These are phyloP conservation scores for Phrynocephalus guinanensis DNA, from an alignment of 2,797 vertebrate species.

Conservation along the genomic window DNA sequence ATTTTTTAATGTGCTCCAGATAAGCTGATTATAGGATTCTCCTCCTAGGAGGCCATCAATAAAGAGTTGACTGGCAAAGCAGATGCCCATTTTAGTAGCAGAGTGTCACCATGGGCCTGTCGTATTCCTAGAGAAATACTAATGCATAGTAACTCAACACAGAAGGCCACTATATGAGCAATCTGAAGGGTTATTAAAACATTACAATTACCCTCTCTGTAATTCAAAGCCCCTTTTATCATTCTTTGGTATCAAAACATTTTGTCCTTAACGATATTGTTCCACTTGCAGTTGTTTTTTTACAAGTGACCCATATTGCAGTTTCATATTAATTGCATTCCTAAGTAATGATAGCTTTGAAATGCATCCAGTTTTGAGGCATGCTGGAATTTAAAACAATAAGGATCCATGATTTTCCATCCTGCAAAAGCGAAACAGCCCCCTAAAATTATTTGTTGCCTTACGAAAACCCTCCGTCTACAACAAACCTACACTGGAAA, in stretches of 20 bases:
- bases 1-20: slow-evolving; percentile 17
- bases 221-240: slow-evolving; percentile 32
- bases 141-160: slow-evolving; percentile 25
- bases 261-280: slow-evolving; percentile 15
- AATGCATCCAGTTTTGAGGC: neutral
- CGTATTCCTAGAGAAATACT: slow-evolving; percentile 26
- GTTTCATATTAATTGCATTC: slow-evolving; percentile 24
- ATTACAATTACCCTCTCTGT: slow-evolving; percentile 25
- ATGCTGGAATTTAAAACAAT: neutral
- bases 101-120: slow-evolving; percentile 20
- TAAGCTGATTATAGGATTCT: slow-evolving; percentile 36
- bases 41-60: slow-evolving; percentile 28
- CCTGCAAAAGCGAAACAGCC: neutral
- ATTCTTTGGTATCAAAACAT: slow-evolving; percentile 26
- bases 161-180: slow-evolving; percentile 26
- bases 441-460: neutral
- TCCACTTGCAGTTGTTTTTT: slow-evolving; percentile 19
- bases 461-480: neutral
- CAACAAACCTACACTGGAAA: neutral
- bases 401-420: neutral
- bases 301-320: slow-evolving; percentile 16
- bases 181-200: slow-evolving; percentile 38
- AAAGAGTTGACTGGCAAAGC: slow-evolving; percentile 31
- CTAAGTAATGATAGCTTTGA: neutral
- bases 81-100: slow-evolving; percentile 37